Conservation (phyloP, 2,797 vertebrate genomes). For the Gambusia yucatana region DNA sequence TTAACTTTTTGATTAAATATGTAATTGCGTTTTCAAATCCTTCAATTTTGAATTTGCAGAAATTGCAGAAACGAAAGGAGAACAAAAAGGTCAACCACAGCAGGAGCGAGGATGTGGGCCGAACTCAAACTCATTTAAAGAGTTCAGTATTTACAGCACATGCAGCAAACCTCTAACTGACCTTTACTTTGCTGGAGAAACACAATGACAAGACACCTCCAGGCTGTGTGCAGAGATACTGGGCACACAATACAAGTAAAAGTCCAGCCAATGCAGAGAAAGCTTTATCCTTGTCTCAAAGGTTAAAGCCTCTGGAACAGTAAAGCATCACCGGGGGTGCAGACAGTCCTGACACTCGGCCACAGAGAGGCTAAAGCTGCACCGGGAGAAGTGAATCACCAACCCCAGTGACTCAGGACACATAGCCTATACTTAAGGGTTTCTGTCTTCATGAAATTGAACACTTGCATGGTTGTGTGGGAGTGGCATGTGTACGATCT, state of each 20-base stretch:
- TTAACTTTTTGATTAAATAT: not conserved
- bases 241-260: slow-evolving; percentile 26
- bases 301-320: slow-evolving; percentile 55
- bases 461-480: slow-evolving; percentile 60
- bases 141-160: not conserved
- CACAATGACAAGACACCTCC: not conserved
- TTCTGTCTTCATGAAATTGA: slow-evolving; percentile 68
- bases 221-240: not conserved
- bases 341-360: slow-evolving; percentile 74
- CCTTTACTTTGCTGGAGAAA: not conserved
- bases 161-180: not conserved
- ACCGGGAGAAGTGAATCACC: slow-evolving; percentile 79
- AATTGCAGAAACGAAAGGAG: slow-evolving; percentile 27
- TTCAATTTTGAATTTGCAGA: not conserved
- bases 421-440: slow-evolving; percentile 80
- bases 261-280: not conserved
- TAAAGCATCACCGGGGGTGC: slow-evolving; percentile 71
- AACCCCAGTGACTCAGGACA: slow-evolving; percentile 63
- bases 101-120: slow-evolving; percentile 21
- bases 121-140: slow-evolving; percentile 11
- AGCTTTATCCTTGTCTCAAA: slow-evolving; percentile 29
- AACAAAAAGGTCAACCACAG: slow-evolving; percentile 7
- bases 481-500: slow-evolving; percentile 50
- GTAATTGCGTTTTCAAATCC: not conserved
- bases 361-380: slow-evolving; percentile 54